These are phyloP conservation scores for Ictalurus punctatus DNA, from an alignment of 2,113 vertebrate genomes.

Conservation along the genomic window DNA sequence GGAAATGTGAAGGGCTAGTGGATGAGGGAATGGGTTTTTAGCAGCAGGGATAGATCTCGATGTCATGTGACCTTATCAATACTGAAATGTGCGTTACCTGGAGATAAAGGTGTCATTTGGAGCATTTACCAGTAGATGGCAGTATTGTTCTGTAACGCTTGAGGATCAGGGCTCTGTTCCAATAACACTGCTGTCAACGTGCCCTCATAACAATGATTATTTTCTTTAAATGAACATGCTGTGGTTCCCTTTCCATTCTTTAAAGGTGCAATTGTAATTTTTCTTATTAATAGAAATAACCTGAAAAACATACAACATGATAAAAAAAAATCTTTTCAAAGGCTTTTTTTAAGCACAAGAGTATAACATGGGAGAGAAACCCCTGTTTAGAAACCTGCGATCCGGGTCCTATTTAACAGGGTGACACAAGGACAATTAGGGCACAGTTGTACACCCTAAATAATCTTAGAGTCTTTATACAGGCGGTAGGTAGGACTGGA, in stretches of 20 bases:
- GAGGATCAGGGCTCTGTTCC: background rate
- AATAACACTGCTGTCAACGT: background rate
- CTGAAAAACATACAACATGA: no score
- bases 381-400: background rate
- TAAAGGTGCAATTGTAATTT: no score
- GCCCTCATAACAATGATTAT: background rate
- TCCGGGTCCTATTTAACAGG: background rate
- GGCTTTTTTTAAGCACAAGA: no score
- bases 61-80: background rate
- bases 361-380: background rate
- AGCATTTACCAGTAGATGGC: slow-evolving; percentile 9
- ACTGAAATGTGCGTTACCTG: background rate
- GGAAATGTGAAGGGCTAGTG: background rate
- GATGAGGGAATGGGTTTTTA: background rate
- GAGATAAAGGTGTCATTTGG: background rate
- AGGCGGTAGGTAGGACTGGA: background rate
- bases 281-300: no score
- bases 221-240: background rate
- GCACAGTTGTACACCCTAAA: background rate
- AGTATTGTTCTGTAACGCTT: background rate
- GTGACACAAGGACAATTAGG: no score
- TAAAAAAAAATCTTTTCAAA: background rate
- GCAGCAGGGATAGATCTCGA: background rate
- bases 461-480: background rate
- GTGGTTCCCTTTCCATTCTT: no score